A percentile compares a stretch with the other conserved stretches of the same genome.
Conservation (phyloP, 2,113 vertebrate species). For the Corythornis madagascariensis region DNA sequence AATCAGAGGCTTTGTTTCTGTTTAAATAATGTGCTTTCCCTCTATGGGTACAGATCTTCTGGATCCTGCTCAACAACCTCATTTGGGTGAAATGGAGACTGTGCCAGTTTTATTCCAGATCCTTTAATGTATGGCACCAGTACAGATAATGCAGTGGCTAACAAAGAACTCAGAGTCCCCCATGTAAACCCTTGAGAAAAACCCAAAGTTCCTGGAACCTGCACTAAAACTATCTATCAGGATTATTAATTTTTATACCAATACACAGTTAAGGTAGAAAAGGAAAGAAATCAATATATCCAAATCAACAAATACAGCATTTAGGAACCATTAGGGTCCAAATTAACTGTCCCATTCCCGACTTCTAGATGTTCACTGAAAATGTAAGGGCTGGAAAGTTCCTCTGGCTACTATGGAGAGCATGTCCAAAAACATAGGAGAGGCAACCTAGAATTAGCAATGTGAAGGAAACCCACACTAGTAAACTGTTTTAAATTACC, state of each 20-base stretch:
- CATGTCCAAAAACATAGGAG: not conserved
- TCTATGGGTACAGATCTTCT: slow-evolving; percentile 30
- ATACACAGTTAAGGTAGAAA: not conserved
- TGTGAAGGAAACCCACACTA: not conserved
- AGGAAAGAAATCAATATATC: accelerated
- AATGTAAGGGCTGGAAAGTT: not conserved
- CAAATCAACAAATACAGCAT: not conserved
- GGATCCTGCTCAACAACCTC: slow-evolving; percentile 36
- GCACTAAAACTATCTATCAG: not conserved
- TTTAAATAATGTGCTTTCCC: slow-evolving; percentile 34
- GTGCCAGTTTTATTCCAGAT: not conserved
- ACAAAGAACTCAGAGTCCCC: not conserved
- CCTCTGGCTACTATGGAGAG: not conserved
- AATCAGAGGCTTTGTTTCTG: slow-evolving; percentile 30
- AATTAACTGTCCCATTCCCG: not conserved
- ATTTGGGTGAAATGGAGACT: slow-evolving; percentile 34
- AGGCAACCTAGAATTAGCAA: not conserved
- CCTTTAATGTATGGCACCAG: not conserved
- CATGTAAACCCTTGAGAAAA: not conserved
- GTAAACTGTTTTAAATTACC: not conserved
- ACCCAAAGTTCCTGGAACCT: not conserved
- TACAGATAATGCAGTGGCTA: not conserved
- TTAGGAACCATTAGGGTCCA: not conserved
- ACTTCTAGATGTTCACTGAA: not conserved
- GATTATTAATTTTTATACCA: not conserved